phyloP scores from a whole-genome alignment of 1,140 invertebrate genomes.

The Yoshiicerus persimilis region DNA sequence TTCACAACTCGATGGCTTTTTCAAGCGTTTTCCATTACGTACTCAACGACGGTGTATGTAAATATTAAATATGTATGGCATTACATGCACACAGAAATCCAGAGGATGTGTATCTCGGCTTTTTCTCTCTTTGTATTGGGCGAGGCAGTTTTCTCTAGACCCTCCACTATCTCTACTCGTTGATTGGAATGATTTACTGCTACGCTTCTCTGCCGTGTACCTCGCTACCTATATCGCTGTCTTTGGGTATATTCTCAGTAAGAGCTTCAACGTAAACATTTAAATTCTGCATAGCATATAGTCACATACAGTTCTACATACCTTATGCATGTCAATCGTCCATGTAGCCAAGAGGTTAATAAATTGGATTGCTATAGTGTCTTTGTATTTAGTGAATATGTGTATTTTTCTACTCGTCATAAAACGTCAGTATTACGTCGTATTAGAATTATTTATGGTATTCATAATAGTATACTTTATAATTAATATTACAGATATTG shows the following conservation, averaged over 20 bases:
- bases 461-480: background rate
- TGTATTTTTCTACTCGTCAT: background rate
- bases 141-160: background rate
- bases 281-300: too few relatives aligned
- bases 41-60: background rate
- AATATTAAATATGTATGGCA: background rate
- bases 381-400: background rate
- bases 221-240: too few relatives aligned
- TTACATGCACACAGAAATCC: background rate
- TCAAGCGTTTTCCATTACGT: background rate
- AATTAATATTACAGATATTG: slow-evolving; percentile 15
- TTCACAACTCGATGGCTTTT: background rate
- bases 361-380: background rate
- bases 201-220: too few relatives aligned
- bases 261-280: too few relatives aligned
- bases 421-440: background rate
- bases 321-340: too few relatives aligned
- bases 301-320: too few relatives aligned
- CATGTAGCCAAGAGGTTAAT: background rate
- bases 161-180: too few relatives aligned
- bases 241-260: too few relatives aligned
- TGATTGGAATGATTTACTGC: too few relatives aligned
- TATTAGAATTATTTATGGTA: background rate
- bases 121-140: too few relatives aligned
- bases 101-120: background rate